Base-by-base conservation (phyloP, 2,888 invertebrate genomes). In the Cantharis rufa region DNA sequence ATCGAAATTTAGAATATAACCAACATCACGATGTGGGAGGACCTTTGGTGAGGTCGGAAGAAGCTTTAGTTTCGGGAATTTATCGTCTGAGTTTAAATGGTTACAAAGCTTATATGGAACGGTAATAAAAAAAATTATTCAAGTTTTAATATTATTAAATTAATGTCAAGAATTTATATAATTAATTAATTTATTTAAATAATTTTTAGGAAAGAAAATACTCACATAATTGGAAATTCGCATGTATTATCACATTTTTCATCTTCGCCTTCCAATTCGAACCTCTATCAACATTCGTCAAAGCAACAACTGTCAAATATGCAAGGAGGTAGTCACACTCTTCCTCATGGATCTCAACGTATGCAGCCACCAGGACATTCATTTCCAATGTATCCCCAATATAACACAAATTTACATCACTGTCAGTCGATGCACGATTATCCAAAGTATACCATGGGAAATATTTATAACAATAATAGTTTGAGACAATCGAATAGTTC, bases 41-140 rank as follows among this genome's bases (percentile, higher is more conserved):
- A 15, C 82, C 79, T 9, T 75, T 81, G 68, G 70, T 80, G 71
- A 71, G 83, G 75, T 82, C 84, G 27, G 89, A 89, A 77, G 87
- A 88, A 71, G 70, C 80, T 72, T 78, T 87, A 78, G 82, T 84
- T 28, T 82, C 85, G 3, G 84, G 85, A 21, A 82, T 87, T 76
- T 87, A 86, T 78, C 82, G 85, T 73, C 81, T 88, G 15, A 87
- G 86, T 76, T 76, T 88, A 69, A 86, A 86, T 81, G 87, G 86
- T 10, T 87, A 86, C 77, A 86, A 83, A 75, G 84, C 84, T 70
- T 88, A 87, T 77, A 84, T 86, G 81, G 87, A 87, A 78, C 85
- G 87, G 86, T 86, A 82, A 71, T 62, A 21, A 27, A 13, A 15
- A 11, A 78, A 71, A 15, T 28, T 48, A n/a, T n/a, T n/a, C n/a